Percentiles rank a stretch among this genome's conserved stretches.
phyloP scores from a whole-genome alignment of 2,888 invertebrate species.

The Glaucopsyche alexis region DNA sequence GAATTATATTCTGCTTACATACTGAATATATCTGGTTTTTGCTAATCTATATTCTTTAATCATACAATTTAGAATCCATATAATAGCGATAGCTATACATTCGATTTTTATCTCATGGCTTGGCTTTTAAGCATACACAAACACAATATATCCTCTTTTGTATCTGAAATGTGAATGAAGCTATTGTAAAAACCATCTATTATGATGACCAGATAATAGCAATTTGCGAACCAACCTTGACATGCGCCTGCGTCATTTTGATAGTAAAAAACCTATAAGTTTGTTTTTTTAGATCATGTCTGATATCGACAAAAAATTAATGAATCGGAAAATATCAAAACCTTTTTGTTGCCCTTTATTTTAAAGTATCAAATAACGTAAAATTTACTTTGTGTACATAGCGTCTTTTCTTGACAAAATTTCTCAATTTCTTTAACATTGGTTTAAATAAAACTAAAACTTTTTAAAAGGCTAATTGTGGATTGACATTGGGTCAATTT shows the following conservation, averaged over 20 bases:
- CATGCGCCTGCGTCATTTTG: conserved; percentile 29
- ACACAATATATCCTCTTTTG: not conserved
- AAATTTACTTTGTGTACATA: not conserved
- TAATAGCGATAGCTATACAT: not conserved
- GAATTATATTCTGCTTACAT: too few relatives aligned
- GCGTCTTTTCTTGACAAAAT: too few relatives aligned
- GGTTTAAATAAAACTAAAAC: too few relatives aligned
- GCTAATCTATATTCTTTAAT: not conserved
- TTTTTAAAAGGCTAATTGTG: too few relatives aligned
- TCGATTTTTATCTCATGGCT: conserved; percentile 2
- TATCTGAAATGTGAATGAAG: not conserved
- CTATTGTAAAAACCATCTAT: conserved; percentile 23
- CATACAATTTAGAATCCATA: too few relatives aligned
- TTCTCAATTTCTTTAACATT: too few relatives aligned
- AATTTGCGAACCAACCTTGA: conserved; percentile 31
- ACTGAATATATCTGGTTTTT: not conserved
- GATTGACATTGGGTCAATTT: too few relatives aligned
- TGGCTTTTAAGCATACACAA: conserved; percentile 5
- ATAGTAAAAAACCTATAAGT: conserved; percentile 5
- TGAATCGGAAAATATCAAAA: not conserved
- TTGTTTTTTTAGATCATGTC: conserved; percentile 12
- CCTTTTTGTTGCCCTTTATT: not conserved
- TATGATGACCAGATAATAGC: conserved; percentile 30
- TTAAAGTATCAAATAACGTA: not conserved
- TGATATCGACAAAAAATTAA: not conserved